phyloP scores from a whole-genome alignment of 2,888 invertebrate genomes.

The Formica aserva region DNA sequence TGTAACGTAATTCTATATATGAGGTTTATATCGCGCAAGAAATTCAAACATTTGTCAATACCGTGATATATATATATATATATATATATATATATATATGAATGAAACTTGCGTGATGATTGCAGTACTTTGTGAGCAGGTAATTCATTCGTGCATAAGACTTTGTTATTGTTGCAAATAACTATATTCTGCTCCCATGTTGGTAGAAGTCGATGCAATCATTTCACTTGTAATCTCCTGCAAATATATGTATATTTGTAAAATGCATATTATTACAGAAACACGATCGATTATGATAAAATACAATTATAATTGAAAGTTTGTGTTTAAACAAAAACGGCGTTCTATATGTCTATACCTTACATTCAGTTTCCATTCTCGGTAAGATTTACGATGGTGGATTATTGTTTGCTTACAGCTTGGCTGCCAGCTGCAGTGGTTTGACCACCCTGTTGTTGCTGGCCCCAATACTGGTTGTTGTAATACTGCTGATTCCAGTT shows the following conservation, averaged over 20 bases:
- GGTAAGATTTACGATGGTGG: constrained; percentile 76
- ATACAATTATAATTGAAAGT: background rate
- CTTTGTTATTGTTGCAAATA: constrained; percentile 76
- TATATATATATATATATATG: constrained; percentile 66
- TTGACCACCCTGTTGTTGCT: constrained; percentile 80
- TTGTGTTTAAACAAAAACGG: constrained; percentile 3
- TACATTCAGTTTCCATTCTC: constrained; percentile 80
- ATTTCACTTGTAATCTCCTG: constrained; percentile 74
- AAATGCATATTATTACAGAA: background rate
- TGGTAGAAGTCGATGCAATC: constrained; percentile 71
- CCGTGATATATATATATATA: too few relatives aligned
- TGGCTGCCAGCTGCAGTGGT: constrained; percentile 80
- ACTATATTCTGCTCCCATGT: constrained; percentile 73
- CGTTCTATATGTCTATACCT: constrained; percentile 71
- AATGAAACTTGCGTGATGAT: constrained; percentile 73
- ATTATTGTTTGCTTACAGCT: constrained; percentile 83
- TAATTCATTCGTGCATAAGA: constrained; percentile 73
- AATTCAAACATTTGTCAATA: constrained; percentile 64
- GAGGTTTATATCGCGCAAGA: constrained; percentile 58
- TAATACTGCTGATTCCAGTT: constrained; percentile 84
- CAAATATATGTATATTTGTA: constrained; percentile 46
- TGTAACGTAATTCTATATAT: constrained; percentile 46
- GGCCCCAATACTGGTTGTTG: constrained; percentile 84
- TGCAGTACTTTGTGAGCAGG: constrained; percentile 68
- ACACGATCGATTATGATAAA: background rate